Conservation (phyloP, 2,888 invertebrate genomes). For the Megastigmus dorsalis region DNA sequence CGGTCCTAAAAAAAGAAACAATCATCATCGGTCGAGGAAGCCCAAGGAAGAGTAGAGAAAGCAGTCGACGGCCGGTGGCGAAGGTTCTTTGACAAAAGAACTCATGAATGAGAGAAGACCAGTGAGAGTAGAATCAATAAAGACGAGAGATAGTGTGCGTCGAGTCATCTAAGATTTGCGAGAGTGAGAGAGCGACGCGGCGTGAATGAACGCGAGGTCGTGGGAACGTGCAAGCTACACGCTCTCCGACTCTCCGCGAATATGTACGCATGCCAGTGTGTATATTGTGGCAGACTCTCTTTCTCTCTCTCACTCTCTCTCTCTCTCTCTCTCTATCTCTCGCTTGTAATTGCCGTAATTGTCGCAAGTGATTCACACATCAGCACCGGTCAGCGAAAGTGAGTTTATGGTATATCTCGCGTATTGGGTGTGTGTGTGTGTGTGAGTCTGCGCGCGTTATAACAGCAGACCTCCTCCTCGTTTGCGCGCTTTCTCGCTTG, state of each 20-base stretch:
- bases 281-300: too few relatives aligned
- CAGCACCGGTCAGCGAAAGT: constrained; percentile 56
- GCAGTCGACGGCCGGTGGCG: not conserved
- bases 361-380: constrained; percentile 75
- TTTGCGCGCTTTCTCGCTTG: too few relatives aligned
- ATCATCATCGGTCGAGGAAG: not conserved
- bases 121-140: too few relatives aligned
- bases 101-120: constrained; percentile 40
- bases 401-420: too few relatives aligned
- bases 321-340: too few relatives aligned
- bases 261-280: too few relatives aligned
- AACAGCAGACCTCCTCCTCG: too few relatives aligned
- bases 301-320: too few relatives aligned
- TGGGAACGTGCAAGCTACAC: constrained; percentile 68
- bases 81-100: constrained; percentile 12
- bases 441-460: too few relatives aligned
- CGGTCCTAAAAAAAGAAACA: not conserved
- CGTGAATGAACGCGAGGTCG: constrained; percentile 73
- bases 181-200: constrained; percentile 57
- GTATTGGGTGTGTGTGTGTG: too few relatives aligned
- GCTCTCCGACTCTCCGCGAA: constrained; percentile 44
- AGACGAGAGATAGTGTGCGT: constrained; percentile 31
- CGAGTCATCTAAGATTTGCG: constrained; percentile 71
- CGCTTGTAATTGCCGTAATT: constrained; percentile 73
- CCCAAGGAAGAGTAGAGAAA: not conserved